Conservation (phyloP, 2,888 invertebrate genomes). For the Caenorhabditis angaria region DNA sequence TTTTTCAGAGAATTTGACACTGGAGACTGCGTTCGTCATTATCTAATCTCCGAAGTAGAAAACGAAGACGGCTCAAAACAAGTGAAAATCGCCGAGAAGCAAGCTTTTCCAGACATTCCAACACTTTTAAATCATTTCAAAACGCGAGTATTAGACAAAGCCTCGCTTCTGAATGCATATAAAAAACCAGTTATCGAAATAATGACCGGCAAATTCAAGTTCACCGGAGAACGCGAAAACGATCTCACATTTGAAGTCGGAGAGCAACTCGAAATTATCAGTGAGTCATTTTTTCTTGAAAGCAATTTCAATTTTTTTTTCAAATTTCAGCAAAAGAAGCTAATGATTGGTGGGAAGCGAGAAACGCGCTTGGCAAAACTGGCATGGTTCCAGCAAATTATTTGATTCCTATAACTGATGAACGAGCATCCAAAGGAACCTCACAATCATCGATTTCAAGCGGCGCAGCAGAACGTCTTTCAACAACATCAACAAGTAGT, state of each 20-base stretch:
- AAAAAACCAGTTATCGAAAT: slow-evolving; percentile 60
- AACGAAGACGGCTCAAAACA: slow-evolving; percentile 50
- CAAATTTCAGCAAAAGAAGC: slow-evolving; percentile 36
- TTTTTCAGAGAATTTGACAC: slow-evolving; percentile 33
- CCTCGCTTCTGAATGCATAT: slow-evolving; percentile 85
- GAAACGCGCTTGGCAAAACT: slow-evolving; percentile 84
- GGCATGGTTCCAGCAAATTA: slow-evolving; percentile 97
- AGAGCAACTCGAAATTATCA: slow-evolving; percentile 86
- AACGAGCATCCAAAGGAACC: slow-evolving; percentile 33
- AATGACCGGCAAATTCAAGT: slow-evolving; percentile 44
- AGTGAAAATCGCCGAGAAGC: slow-evolving; percentile 79
- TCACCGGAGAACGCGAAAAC: slow-evolving; percentile 82
- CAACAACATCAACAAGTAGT: slow-evolving; percentile 38
- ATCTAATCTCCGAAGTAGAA: slow-evolving; percentile 57
- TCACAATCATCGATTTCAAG: slow-evolving; percentile 46
- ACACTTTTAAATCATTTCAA: slow-evolving; percentile 91
- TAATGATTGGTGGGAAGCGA: slow-evolving; percentile 95
- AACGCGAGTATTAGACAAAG: slow-evolving; percentile 93
- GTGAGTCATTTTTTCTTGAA: slow-evolving; percentile 76
- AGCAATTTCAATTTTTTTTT: background rate
- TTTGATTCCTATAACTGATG: slow-evolving; percentile 75
- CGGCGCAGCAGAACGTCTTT: slow-evolving; percentile 40
- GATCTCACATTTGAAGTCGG: slow-evolving; percentile 94
- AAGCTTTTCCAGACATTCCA: slow-evolving; percentile 90
- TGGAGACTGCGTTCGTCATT: slow-evolving; percentile 55